Evolutionary conservation across 2,888 invertebrate species (phyloP).

Genomic region (Laothoe populi): DNA sequence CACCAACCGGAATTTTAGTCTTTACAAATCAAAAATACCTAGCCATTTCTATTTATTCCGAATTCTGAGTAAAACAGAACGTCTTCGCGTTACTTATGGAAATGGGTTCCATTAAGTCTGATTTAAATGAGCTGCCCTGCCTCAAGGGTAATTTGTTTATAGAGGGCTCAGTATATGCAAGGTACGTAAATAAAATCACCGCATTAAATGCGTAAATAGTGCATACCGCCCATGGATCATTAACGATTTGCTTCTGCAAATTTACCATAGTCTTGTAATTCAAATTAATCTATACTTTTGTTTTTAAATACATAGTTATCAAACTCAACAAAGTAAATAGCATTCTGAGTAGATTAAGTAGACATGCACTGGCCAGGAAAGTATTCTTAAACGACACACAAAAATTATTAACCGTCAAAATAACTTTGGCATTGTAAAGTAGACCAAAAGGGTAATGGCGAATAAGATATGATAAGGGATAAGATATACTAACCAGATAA

Average conservation of each 20-base stretch:
- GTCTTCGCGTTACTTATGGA: conserved; percentile 65
- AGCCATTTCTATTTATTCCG: neutral
- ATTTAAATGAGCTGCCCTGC: conserved; percentile 75
- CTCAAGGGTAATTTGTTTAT: conserved; percentile 69
- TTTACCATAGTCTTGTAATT: conserved; percentile 19
- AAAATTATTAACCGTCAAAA: too few species aligned
- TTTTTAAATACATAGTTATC: too few species aligned
- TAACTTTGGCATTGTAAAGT: too few species aligned
- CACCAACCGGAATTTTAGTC: neutral
- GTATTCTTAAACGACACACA: too few species aligned
- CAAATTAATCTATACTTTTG: conserved; percentile 13
- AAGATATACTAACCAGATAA: too few species aligned
- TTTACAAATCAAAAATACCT: neutral
- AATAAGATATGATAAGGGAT: too few species aligned
- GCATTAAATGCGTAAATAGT: conserved; percentile 61
- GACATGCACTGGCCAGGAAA: too few species aligned
- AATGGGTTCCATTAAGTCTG: conserved; percentile 73
- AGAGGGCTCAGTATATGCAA: conserved; percentile 54
- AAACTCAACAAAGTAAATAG: too few species aligned
- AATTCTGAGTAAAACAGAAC: conserved; percentile 19
- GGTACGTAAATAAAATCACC: conserved; percentile 46
- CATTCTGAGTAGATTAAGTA: too few species aligned
- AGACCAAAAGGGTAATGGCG: too few species aligned
- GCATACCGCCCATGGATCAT: conserved; percentile 60
- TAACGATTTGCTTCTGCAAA: conserved; percentile 59